Base-by-base conservation (phyloP, 1,140 invertebrate genomes). In the Scaptomyza graminum region DNA sequence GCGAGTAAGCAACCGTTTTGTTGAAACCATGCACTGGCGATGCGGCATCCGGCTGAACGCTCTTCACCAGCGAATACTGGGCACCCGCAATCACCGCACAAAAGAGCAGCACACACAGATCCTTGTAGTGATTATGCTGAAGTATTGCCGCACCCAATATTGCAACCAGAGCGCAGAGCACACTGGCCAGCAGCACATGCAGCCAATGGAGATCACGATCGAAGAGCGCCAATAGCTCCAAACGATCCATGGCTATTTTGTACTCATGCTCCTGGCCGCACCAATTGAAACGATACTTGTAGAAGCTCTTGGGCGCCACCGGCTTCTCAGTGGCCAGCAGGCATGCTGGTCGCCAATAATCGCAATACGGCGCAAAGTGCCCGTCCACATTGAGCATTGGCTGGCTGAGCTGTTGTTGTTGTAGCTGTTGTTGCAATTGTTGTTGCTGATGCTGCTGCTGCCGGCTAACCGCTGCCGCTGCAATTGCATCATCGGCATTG, bases 11-110 rank as follows among this genome's bases (percentile, higher is more conserved):
- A 18, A 99, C 97, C 60, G 99, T 95, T 77, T 97, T 95, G 92
- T 99, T 99, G 90, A 98, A 99, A 2, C 99, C 98, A 92, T 99
- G 98, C 12, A 98, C 98, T 0, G 99, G 98, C 4, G 98, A 99
- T 0, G 98, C 96, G 0, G 98, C 98, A 93, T 99, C 99, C 1
- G 99, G 99, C 90, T 99, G 99, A 3, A 99, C 99, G 92, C 98
- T 99, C 93, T 99, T 99, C 12, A 99, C 93, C 50, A 99, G 92
- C 0, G 98, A 99, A 92, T 99, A 99, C 91, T 99, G 98, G 91
- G 97, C 98, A 8, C 97, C 96, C 9, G 98, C 98, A 47, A 99
- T 98, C 18, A 99, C 96, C 78, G 99, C 97, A 93, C 98, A 99
- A 91, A 99, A 98, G 68, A 99, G 93, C 92, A 99, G 97, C 5